These are phyloP conservation scores for Microtus pennsylvanicus DNA, from an alignment of 2,113 vertebrate species.

Conservation along the genomic window DNA sequence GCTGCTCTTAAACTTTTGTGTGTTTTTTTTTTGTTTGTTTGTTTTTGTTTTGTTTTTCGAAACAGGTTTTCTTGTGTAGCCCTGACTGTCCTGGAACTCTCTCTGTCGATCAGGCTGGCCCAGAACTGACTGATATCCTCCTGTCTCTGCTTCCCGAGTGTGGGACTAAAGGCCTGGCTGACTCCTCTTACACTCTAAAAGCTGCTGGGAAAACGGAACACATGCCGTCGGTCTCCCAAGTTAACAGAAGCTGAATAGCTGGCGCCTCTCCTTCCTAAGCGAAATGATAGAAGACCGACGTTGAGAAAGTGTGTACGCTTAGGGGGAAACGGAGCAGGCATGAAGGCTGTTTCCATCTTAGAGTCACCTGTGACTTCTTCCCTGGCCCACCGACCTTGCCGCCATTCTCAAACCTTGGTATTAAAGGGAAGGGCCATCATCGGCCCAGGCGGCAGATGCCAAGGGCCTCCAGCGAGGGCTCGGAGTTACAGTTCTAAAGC, in stretches of 20 bases:
- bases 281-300: background rate
- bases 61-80: background rate
- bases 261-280: background rate
- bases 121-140: background rate
- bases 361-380: background rate
- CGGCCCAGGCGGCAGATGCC: background rate
- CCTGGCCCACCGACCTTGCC: background rate
- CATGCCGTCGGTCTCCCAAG: background rate
- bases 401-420: background rate
- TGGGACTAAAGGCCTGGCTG: background rate
- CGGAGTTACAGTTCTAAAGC: conserved; percentile 11
- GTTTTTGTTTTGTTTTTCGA: background rate
- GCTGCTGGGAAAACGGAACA: background rate
- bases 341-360: background rate
- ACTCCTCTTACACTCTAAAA: background rate
- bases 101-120: background rate
- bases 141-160: background rate
- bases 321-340: background rate
- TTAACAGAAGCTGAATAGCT: background rate
- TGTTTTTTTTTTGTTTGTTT: background rate
- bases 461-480: rapidly evolving
- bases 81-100: background rate
- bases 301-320: background rate
- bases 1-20: background rate
- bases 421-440: background rate